phyloP scores from a whole-genome alignment of 1,140 invertebrate species.

The Drosophila pseudoananassae region DNA sequence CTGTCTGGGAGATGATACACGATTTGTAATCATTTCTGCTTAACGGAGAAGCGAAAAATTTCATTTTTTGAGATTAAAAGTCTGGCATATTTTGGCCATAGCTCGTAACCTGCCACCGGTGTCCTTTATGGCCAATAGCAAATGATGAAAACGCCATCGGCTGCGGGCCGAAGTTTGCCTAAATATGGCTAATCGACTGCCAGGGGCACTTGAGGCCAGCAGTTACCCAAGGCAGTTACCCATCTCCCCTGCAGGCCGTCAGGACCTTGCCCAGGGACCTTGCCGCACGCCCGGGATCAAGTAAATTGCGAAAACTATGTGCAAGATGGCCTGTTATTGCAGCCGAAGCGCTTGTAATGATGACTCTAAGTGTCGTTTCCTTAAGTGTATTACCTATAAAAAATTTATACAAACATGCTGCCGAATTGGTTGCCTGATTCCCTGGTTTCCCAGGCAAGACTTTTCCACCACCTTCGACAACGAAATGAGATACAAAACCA shows the following conservation, averaged over 20 bases:
- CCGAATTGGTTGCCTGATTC: slow-evolving; percentile 56
- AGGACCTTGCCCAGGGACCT: slow-evolving; percentile 4
- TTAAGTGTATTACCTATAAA: slow-evolving; percentile 84
- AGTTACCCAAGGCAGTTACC: slow-evolving; percentile 46
- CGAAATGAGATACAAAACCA: neutral
- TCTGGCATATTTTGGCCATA: slow-evolving; percentile 25
- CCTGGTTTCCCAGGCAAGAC: neutral
- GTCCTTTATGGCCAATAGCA: slow-evolving; percentile 62
- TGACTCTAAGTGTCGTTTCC: slow-evolving; percentile 84
- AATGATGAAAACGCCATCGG: slow-evolving; percentile 69
- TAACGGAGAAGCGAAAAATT: neutral
- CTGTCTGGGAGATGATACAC: slow-evolving; percentile 24
- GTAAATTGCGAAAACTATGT: slow-evolving; percentile 84
- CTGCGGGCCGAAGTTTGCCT: slow-evolving; percentile 43
- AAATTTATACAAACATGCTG: slow-evolving; percentile 83
- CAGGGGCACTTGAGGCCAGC: slow-evolving; percentile 71
- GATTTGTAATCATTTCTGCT: neutral
- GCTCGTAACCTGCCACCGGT: slow-evolving; percentile 52
- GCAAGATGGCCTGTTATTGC: slow-evolving; percentile 84
- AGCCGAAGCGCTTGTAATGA: slow-evolving; percentile 84
- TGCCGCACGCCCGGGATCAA: slow-evolving; percentile 69
- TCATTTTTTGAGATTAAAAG: slow-evolving; percentile 11
- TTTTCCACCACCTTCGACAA: slow-evolving; percentile 45
- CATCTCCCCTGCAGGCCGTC: slow-evolving; percentile 12
- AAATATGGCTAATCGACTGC: slow-evolving; percentile 77